Conservation (phyloP, 2,888 invertebrate genomes). For the Tipula helvola region DNA sequence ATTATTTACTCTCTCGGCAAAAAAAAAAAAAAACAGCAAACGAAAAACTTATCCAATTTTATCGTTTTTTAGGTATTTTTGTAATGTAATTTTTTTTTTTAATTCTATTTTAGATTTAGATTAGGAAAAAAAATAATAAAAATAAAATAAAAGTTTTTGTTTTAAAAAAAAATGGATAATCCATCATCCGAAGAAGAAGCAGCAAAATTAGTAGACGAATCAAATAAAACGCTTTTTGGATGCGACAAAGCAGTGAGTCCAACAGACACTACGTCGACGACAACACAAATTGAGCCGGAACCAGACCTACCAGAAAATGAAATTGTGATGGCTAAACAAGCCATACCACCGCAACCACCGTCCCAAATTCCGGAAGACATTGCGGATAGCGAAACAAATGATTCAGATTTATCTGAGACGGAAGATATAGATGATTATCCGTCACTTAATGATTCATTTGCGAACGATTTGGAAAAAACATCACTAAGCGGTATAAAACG, state of each 20-base stretch:
- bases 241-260: not conserved
- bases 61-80: not conserved
- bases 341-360: not conserved
- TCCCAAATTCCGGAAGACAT: not conserved
- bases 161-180: not conserved
- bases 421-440: not conserved
- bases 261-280: not conserved
- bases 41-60: not conserved
- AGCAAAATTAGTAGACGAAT: not conserved
- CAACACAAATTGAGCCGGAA: not conserved
- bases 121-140: not conserved
- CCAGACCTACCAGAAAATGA: not conserved
- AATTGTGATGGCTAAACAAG: not conserved
- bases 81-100: not conserved
- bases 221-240: not conserved
- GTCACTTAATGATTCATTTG: not conserved
- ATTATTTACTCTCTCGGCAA: not conserved
- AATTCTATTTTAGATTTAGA: slow-evolving; percentile 4
- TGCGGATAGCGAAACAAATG: not conserved
- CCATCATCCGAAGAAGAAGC: not conserved
- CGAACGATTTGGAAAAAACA: not conserved
- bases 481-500: not conserved
- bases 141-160: not conserved
- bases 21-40: not conserved
- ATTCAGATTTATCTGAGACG: not conserved